These are phyloP conservation scores for Dorcus hopei DNA, from an alignment of 2,888 invertebrate genomes.

Conservation along the genomic window DNA sequence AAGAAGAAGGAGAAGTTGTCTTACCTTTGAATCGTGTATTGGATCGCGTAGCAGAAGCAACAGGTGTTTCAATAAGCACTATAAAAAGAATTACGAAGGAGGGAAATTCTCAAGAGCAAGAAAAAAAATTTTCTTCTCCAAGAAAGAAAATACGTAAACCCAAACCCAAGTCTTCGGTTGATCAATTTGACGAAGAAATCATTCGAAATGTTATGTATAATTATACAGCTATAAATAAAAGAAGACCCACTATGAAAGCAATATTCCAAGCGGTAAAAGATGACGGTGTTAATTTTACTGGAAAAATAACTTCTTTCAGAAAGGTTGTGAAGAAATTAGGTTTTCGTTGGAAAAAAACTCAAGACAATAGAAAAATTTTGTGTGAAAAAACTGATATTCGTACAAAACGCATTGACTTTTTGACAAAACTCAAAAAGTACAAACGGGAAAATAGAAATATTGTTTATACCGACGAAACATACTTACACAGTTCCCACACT, in stretches of 20 bases:
- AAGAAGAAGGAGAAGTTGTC: too few species aligned
- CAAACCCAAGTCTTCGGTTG: background rate
- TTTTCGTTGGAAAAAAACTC: background rate
- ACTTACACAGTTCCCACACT: slow-evolving; percentile 12
- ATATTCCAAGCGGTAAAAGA: background rate
- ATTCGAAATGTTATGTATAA: background rate
- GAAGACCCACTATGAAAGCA: background rate
- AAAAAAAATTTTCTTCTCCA: background rate
- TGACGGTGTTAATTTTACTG: background rate
- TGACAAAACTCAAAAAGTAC: slow-evolving; percentile 1
- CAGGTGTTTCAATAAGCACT: background rate
- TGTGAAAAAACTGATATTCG: background rate
- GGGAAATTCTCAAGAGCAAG: background rate
- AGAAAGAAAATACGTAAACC: background rate
- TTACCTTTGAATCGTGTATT: too few species aligned
- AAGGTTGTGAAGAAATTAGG: background rate
- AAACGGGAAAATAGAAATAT: background rate
- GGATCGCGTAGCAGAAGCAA: background rate
- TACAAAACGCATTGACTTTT: background rate
- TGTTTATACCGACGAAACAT: slow-evolving; percentile 2
- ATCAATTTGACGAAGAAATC: background rate
- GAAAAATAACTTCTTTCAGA: background rate
- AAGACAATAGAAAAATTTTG: background rate
- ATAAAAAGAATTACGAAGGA: background rate
- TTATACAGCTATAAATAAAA: background rate